Percentiles rank a stretch among this genome's conserved stretches.
Evolutionary conservation across 1,140 invertebrate genomes (phyloP).

Genomic region (Ceratina calcarata): DNA sequence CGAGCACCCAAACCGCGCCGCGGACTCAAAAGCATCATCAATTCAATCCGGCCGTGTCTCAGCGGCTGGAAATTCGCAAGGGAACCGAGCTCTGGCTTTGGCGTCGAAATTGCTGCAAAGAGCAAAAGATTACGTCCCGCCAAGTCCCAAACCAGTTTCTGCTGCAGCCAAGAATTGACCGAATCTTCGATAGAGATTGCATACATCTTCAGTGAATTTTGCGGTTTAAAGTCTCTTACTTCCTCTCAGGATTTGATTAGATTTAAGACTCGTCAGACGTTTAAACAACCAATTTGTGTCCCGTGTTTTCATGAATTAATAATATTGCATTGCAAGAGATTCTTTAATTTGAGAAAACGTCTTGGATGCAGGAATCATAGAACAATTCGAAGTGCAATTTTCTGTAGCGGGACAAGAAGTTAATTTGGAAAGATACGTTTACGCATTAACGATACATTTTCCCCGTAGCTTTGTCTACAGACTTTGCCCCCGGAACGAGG

Average conservation of each 20-base stretch:
- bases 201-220: neutral
- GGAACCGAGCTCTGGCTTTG: neutral
- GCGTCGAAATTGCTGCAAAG: slow-evolving; percentile 1
- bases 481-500: slow-evolving; percentile 7
- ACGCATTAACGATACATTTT: slow-evolving; percentile 1
- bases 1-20: neutral
- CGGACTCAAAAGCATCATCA: neutral
- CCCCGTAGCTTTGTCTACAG: slow-evolving; percentile 16
- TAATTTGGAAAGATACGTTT: neutral
- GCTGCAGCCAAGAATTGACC: neutral
- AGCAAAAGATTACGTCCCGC: neutral
- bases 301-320: too few species aligned
- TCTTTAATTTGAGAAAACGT: too few species aligned
- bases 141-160: neutral
- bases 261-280: too few species aligned
- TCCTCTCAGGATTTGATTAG: too few species aligned
- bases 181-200: neutral
- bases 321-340: too few species aligned
- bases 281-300: too few species aligned
- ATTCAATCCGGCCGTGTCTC: neutral
- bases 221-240: too few species aligned
- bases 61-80: neutral
- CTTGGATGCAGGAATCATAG: too few species aligned
- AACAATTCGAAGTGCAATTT: too few species aligned
- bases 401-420: too few species aligned